Percentiles rank a stretch among this genome's conserved stretches.
Conservation (phyloP, 2,113 vertebrate genomes). For the Callocephalon fimbriatum region DNA sequence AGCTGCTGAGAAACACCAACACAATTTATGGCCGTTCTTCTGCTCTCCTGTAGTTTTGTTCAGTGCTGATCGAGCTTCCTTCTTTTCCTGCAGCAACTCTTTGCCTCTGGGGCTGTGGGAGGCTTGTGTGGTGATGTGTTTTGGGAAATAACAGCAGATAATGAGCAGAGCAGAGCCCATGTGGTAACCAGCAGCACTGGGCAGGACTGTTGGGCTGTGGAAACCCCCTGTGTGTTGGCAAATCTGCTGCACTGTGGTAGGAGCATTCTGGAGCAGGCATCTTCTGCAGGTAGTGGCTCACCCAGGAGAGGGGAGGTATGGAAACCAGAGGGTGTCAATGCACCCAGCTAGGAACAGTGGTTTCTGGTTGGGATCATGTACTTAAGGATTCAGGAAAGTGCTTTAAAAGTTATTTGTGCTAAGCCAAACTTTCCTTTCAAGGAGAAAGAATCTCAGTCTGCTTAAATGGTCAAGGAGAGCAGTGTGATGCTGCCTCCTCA, state of each 20-base stretch:
- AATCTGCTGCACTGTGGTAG: not conserved
- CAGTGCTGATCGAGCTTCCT: not conserved
- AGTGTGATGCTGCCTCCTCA: not conserved
- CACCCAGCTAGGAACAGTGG: rapidly evolving
- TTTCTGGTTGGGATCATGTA: not conserved
- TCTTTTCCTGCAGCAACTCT: not conserved
- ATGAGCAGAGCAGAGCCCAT: not conserved
- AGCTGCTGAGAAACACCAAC: conserved; percentile 2
- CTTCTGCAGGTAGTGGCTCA: not conserved
- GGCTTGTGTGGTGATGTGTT: not conserved
- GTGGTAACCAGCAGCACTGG: not conserved
- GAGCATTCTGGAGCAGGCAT: not conserved
- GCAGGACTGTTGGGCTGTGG: not conserved
- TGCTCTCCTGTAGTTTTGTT: conserved; percentile 13
- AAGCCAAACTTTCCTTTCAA: not conserved
- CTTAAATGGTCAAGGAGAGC: not conserved
- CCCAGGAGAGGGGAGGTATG: rapidly evolving
- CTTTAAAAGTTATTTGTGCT: not conserved
- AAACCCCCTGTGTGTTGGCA: not conserved
- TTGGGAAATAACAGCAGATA: not conserved
- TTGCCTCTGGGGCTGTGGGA: not conserved
- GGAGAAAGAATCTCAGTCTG: not conserved
- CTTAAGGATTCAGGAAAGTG: not conserved
- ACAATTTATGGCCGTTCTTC: not conserved
- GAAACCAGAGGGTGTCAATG: rapidly evolving